Evolutionary conservation across 2,797 vertebrate species (phyloP).

Genomic region (Helostoma temminkii): DNA sequence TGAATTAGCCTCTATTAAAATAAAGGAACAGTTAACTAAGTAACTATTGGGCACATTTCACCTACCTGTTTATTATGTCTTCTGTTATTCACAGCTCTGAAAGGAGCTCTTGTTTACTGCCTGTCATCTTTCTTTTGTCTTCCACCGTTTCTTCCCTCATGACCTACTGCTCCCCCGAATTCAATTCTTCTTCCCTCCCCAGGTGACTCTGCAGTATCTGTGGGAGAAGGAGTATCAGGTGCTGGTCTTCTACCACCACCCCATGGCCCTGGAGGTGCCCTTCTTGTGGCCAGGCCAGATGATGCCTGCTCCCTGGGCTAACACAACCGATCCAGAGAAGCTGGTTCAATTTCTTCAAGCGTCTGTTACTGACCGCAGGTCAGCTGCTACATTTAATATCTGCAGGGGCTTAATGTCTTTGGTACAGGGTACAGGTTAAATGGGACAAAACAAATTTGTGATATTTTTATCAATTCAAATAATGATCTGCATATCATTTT

Average conservation of each 20-base stretch:
- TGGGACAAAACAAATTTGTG: not conserved
- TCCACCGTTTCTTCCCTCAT: not conserved
- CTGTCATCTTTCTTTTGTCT: not conserved
- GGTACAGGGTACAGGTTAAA: not conserved
- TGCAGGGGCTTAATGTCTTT: not conserved
- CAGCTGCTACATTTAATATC: not conserved
- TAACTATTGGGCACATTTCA: too few species aligned
- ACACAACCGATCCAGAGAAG: constrained; percentile 98
- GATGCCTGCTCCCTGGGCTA: constrained; percentile 98
- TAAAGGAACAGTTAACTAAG: too few species aligned
- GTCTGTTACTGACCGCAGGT: constrained; percentile 93
- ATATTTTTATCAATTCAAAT: not conserved
- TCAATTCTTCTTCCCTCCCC: not conserved
- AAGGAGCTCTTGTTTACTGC: not conserved
- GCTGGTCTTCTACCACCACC: constrained; percentile 97
- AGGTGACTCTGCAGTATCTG: constrained; percentile 94
- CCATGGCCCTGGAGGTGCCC: constrained; percentile 94
- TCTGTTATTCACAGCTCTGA: constrained; percentile 4
- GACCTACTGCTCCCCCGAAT: not conserved
- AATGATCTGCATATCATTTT: not conserved
- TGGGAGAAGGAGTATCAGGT: constrained; percentile 98
- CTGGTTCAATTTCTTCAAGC: constrained; percentile 96
- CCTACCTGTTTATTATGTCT: not conserved
- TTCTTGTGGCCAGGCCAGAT: constrained; percentile 99
- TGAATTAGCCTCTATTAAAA: too few species aligned